phyloP scores from a whole-genome alignment of 2,797 vertebrate species.

The Pangasius mekongensis region DNA sequence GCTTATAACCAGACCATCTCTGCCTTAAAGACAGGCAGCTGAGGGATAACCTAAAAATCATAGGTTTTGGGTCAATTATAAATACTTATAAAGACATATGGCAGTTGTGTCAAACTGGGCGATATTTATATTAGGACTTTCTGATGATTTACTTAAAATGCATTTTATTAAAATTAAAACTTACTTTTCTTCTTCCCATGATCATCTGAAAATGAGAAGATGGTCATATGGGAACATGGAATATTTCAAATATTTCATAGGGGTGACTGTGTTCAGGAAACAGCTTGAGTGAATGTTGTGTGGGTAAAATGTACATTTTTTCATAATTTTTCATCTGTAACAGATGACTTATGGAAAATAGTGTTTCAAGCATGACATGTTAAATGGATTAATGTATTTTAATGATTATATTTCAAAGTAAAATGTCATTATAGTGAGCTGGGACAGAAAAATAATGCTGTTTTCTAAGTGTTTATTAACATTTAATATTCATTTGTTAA shows the following conservation, averaged over 20 bases:
- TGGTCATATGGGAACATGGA: not conserved
- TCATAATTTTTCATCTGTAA: not conserved
- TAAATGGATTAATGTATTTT: not conserved
- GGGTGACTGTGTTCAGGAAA: not conserved
- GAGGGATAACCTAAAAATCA: no score
- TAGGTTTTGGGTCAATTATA: not conserved
- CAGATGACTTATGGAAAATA: not conserved
- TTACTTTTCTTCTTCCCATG: not conserved
- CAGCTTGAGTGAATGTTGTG: not conserved
- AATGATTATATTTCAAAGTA: not conserved
- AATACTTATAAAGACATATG: not conserved
- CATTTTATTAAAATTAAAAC: not conserved
- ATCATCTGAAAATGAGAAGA: not conserved
- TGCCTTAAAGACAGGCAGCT: constrained; percentile 14
- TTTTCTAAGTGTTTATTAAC: not conserved
- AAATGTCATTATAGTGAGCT: not conserved
- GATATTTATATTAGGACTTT: not conserved
- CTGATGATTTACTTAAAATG: not conserved
- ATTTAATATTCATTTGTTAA: not conserved
- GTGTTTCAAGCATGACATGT: not conserved
- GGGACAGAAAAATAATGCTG: not conserved
- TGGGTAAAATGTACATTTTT: not conserved
- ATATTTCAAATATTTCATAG: not conserved
- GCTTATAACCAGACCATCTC: constrained; percentile 24
- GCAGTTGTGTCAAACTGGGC: not conserved